Base-by-base conservation (phyloP, 2,113 vertebrate species). In the Eolophus roseicapilla region DNA sequence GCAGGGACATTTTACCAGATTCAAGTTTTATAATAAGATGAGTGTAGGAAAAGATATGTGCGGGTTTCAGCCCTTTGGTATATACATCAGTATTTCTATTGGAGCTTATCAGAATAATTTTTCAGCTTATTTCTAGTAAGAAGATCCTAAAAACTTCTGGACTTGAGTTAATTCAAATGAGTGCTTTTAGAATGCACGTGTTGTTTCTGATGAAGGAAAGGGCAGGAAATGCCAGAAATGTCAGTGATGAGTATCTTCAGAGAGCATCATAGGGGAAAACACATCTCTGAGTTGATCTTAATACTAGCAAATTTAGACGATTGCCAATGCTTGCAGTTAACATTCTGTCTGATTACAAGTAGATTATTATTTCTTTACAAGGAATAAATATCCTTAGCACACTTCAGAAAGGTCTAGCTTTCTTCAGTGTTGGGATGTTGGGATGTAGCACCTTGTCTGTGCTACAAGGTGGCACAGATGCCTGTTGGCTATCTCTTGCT, bases 161-260 rank as follows among this genome's bases (percentile, higher is more conserved):
- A 19, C 74, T 85, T 78, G 20, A 43, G 50, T 82, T 31, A 71
- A 65, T 62, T 75, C 50, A 59, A 8, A 13, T 47, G 55, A 80
- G 46, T 29, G 17, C 21, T 91, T 82, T 86, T 43, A 63, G 75
- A 86, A 75, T 53, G 59, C 27, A 24, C 17, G 9, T 47, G 15
- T 44, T 63, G 55, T 82, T 94, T 53, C 50, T 27, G 11, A 55
- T 77, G 65, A 93, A 88, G 49, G 43, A 86, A 37, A 76, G 63
- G 78, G 52, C 79, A 95, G 87, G 85, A 83, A 95, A 92, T 91
- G 74, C 84, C 52, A 92, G 70, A 73, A 78, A 49, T 83, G 25
- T 90, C 60, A 77, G 79, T 82, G 74, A 65, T 59, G 11, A 73
- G 3, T 85, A 21, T 88, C 59, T 93, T 91, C 43, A 62, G 62